Conservation (phyloP, 2,888 invertebrate genomes). For the Spisula solida region DNA sequence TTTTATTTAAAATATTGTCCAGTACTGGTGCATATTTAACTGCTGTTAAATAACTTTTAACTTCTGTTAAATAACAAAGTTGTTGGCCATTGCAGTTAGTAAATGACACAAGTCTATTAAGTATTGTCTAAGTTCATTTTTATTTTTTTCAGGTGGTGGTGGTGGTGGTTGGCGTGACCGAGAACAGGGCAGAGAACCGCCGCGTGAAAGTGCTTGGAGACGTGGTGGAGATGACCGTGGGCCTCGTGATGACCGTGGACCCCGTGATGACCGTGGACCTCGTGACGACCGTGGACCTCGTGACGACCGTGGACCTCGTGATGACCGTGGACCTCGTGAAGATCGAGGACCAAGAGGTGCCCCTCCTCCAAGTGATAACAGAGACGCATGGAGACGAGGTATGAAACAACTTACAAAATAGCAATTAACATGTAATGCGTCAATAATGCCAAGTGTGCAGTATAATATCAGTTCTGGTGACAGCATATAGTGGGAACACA, state of each 20-base stretch:
- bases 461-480: neutral
- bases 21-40: no score
- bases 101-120: no score
- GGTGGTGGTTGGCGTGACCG: slow-evolving; percentile 70
- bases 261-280: slow-evolving; percentile 63
- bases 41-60: no score
- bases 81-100: no score
- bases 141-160: neutral
- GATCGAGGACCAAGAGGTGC: slow-evolving; percentile 58
- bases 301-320: slow-evolving; percentile 62
- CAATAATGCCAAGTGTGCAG: no score
- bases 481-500: no score
- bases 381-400: slow-evolving; percentile 59
- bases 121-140: neutral
- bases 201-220: slow-evolving; percentile 30
- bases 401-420: neutral
- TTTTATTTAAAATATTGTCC: no score
- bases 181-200: slow-evolving; percentile 45
- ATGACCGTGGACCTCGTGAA: slow-evolving; percentile 53
- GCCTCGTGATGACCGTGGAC: slow-evolving; percentile 53
- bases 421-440: no score
- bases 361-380: slow-evolving; percentile 53
- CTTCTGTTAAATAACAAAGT: no score
- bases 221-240: slow-evolving; percentile 66
- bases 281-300: slow-evolving; percentile 53